A percentile compares a stretch with the other conserved stretches of the same genome.
Conservation (phyloP, 2,888 invertebrate species). For the Biston betularia region DNA sequence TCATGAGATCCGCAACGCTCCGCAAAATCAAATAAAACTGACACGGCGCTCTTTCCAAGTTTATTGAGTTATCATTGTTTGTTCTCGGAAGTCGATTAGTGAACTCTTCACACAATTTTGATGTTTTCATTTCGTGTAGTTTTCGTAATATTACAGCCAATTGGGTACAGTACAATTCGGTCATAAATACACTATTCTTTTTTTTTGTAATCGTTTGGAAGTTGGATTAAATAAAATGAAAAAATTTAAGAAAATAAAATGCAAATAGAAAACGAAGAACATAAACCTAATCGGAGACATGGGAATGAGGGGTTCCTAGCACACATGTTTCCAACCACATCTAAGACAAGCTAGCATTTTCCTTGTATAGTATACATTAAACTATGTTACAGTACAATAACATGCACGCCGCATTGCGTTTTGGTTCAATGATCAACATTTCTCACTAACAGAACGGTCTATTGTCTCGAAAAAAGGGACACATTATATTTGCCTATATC, state of each 20-base stretch:
- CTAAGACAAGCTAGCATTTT: conserved; percentile 84
- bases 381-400: conserved; percentile 82
- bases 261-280: conserved; percentile 57
- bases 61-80: conserved; percentile 53
- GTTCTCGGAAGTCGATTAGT: conserved; percentile 59
- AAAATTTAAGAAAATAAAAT: conserved; percentile 55
- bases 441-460: conserved; percentile 55
- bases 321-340: conserved; percentile 79
- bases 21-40: conserved; percentile 55
- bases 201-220: conserved; percentile 34
- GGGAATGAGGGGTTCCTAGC: conserved; percentile 80
- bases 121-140: conserved; percentile 47
- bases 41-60: conserved; percentile 55
- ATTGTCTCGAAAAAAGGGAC: conserved; percentile 44
- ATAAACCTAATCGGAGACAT: conserved; percentile 70
- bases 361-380: conserved; percentile 74
- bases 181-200: conserved; percentile 27
- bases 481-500: conserved; percentile 56
- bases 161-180: conserved; percentile 53
- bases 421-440: conserved; percentile 80
- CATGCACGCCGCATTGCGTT: conserved; percentile 84
- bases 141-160: conserved; percentile 63
- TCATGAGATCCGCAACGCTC: conserved; percentile 74
- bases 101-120: conserved; percentile 43
- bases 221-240: conserved; percentile 52